Base-by-base conservation (phyloP, 2,888 invertebrate genomes). In the Cephonodes hylas region DNA sequence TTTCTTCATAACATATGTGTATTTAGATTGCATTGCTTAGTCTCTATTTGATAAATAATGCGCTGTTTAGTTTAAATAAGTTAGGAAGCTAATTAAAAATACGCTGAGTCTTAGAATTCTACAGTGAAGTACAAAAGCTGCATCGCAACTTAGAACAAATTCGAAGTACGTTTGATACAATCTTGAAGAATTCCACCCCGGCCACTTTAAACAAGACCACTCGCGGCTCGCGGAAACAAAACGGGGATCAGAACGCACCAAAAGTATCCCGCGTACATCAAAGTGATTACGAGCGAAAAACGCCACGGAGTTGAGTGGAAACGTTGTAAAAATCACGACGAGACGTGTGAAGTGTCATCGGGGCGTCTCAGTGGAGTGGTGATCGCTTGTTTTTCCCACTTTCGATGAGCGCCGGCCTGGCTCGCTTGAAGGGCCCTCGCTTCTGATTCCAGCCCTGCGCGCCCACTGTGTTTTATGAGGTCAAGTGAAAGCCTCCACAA, bases 321-420 rank as follows among this genome's bases (percentile, higher is more conserved):
- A 86, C 88, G 90, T 88, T 91, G 91, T 90, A 88, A 91, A 91
- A 92, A 91, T 91, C 91, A 89, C 88, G 82, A 84, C 86, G 86
- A 63, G 59, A 88, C 88, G 90, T 89, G 91, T 90, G 90, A 91
- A 92, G 91, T 88, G 88, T 86, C 89, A 89, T 90, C 80, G 80
- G 77, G 83, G 83, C 86, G 86, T 86, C 88, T 88, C 83, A 74
- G 83, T 90, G 77, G 84, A 91, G 91, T 89, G 90, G 90, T 85
- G 89, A 91, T 91, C 89, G 85, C 89, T 89, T 91, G 91, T 91
- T 91, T 91, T 91, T 89, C 85, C 89, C 89, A 88, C 89, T 89
- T 86, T 84, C 85, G 86, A 88, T 86, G 85, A 84, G 83, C 84
- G 84, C 80, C 81, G 81, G 83, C 82, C 78, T 79, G 79, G 78